phyloP scores from a whole-genome alignment of 2,888 invertebrate genomes.

The Tenthredo scrophulariae region DNA sequence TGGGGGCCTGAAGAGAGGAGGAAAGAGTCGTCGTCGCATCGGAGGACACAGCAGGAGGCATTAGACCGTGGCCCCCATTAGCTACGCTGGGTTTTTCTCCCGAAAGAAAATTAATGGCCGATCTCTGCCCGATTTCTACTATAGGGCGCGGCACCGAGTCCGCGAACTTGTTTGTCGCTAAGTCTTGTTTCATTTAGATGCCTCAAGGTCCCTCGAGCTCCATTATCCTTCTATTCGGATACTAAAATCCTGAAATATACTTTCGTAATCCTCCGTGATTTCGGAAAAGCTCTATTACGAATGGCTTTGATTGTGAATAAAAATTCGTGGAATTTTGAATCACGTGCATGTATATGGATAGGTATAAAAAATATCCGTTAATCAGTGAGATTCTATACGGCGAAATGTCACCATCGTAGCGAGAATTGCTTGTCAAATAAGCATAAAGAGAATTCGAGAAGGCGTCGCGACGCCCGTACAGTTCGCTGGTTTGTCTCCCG shows the following conservation, averaged over 20 bases:
- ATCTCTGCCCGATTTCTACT: slow-evolving; percentile 65
- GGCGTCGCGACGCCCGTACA: slow-evolving; percentile 42
- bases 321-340: neutral
- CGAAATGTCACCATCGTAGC: neutral
- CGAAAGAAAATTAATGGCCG: slow-evolving; percentile 76
- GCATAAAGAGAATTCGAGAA: slow-evolving; percentile 47
- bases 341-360: neutral
- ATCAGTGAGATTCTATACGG: neutral
- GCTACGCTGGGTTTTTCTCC: slow-evolving; percentile 73
- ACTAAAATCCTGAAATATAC: neutral
- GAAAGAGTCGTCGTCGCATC: slow-evolving; percentile 58
- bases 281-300: neutral
- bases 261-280: neutral
- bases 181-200: slow-evolving; percentile 34
- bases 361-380: neutral
- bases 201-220: neutral
- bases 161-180: slow-evolving; percentile 50
- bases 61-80: slow-evolving; percentile 77
- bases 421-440: slow-evolving; percentile 33
- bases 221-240: neutral
- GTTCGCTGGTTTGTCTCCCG: slow-evolving; percentile 49
- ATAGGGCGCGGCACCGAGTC: slow-evolving; percentile 31
- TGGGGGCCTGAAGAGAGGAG: slow-evolving; percentile 68
- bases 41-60: slow-evolving; percentile 76
- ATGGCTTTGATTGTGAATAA: neutral